Evolutionary conservation across 2,888 invertebrate species (phyloP), one percentile per base, ranked within the genome.

Genomic region (Eledone cirrhosa): DNA sequence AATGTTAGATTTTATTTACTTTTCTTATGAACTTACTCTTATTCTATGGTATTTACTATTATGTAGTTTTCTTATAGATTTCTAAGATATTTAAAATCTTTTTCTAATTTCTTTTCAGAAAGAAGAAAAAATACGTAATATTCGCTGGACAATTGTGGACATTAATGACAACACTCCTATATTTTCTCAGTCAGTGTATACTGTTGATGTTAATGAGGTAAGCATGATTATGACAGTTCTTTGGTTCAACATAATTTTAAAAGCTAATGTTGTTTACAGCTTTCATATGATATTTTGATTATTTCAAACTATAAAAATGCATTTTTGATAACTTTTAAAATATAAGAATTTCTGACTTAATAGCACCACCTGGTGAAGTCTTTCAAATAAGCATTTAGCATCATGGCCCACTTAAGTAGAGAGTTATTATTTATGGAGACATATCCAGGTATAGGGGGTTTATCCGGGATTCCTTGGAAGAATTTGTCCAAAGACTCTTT

Each of bases 151-250:
- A 7, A 72, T 86, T 29, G 69, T 33, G 16, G 86, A 86, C 77
- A 83, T 85, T 67, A 87, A 87, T 79, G 87, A 87, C 78, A 85
- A 86, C 72, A 80, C 79, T 11, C 87, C 86, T 48, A n/a, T 29
- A 11, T 88, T 87, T 80, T 65, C 76, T 19, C 81, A 80, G 27
- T 31, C 82, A 7, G 83, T 84, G 16, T 80, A 81, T 59, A n/a
- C 77, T 4, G 29, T 72, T 1, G 11, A n/a, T 33, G 82, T 87
- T 11, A 77, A 63, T 59, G 87, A 87, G 86, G 85, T 85, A 79
- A 79, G 82, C 67, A 65, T 67, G 11, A 41, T 8, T 11, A 5
- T 11, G 11, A 41, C 41, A 41, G 11, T 41, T 41, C 11, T 41
- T 8, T 41, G 41, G 41, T 41, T 41, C 2, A 41, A 0, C 41